Percentiles rank a stretch among this genome's conserved stretches.
phyloP scores from a whole-genome alignment of 1,140 invertebrate genomes.

The Notospermus geniculatus region DNA sequence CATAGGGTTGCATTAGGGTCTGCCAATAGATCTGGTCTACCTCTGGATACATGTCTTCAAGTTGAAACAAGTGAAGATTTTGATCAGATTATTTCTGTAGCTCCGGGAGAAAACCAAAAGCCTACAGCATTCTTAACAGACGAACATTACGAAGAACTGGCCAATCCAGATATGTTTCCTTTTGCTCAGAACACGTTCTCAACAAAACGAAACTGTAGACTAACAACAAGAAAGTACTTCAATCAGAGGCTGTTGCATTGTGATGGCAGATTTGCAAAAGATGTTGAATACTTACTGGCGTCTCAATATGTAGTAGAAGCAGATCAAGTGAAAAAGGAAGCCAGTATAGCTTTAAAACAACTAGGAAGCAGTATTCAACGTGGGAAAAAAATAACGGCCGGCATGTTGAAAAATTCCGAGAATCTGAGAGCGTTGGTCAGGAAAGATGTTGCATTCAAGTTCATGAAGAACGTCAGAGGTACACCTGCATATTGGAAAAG shows the following conservation, averaged over 20 bases:
- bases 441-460: conserved; percentile 22
- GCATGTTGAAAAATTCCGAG: neutral
- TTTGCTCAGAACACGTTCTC: neutral
- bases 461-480: conserved; percentile 21
- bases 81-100: neutral
- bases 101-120: conserved; percentile 4
- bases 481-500: conserved; percentile 26
- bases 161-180: neutral
- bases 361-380: neutral
- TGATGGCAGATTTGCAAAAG: neutral
- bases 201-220: neutral
- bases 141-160: conserved; percentile 2
- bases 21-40: too few relatives aligned
- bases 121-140: neutral
- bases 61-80: neutral
- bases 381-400: neutral
- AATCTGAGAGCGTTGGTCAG: conserved; percentile 5
- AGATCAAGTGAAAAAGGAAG: neutral
- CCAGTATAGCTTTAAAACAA: conserved; percentile 5
- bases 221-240: conserved; percentile 4
- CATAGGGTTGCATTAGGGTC: too few relatives aligned
- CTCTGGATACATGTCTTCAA: too few relatives aligned
- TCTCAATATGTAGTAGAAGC: neutral
- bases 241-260: neutral
- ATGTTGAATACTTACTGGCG: conserved; percentile 2